phyloP scores from a whole-genome alignment of 2,113 vertebrate species.

The Euleptes europaea region DNA sequence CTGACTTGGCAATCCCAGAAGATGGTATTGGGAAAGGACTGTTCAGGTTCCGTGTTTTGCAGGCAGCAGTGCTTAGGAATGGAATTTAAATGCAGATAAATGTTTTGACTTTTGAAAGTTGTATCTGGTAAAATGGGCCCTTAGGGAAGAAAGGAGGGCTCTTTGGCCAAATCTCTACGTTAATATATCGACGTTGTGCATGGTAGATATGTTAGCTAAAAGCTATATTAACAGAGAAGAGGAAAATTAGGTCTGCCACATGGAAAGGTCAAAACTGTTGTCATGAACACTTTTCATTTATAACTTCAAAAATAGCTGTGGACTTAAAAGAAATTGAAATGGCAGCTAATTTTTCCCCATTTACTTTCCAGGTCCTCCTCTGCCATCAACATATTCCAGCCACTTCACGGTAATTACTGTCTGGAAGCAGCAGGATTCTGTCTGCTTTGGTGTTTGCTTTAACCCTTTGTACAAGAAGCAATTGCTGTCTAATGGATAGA shows the following conservation, averaged over 20 bases:
- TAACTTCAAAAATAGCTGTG: conserved; percentile 19
- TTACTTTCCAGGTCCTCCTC: conserved; percentile 72
- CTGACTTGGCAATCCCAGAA: too few relatives aligned
- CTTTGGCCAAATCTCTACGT: background rate
- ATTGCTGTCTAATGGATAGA: background rate
- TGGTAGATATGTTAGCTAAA: background rate
- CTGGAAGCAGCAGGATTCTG: conserved; percentile 2
- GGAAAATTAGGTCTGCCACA: conserved; percentile 16
- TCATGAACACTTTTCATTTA: conserved; percentile 31
- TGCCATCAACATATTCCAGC: conserved; percentile 73
- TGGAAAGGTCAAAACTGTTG: conserved; percentile 47
- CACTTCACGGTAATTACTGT: conserved; percentile 73
- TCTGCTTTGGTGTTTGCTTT: background rate
- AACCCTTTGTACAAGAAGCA: background rate
- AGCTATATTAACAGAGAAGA: background rate
- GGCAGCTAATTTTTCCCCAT: conserved; percentile 33
- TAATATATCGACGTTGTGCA: too few relatives aligned
- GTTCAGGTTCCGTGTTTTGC: background rate
- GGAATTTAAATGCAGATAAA: background rate
- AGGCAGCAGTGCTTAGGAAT: background rate
- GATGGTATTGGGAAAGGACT: too few relatives aligned
- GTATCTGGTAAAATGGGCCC: background rate
- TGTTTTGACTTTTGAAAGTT: background rate
- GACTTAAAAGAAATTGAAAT: conserved; percentile 21
- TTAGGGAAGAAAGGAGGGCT: background rate